A percentile compares a stretch with the other conserved stretches of the same genome.
phyloP scores from a whole-genome alignment of 2,888 invertebrate species.

The Carcina quercana region DNA sequence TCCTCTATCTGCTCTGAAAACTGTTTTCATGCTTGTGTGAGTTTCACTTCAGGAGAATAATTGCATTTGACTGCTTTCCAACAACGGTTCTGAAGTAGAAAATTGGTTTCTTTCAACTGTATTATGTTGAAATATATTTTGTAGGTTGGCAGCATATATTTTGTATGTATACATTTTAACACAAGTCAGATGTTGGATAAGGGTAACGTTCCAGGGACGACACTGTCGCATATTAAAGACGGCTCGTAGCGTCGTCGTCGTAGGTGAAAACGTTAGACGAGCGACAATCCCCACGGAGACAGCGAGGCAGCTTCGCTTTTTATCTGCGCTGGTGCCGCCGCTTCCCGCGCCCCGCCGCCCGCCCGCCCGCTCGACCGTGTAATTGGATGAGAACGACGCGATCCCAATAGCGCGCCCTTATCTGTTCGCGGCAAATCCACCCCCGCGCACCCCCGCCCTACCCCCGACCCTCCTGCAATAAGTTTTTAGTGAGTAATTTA shows the following conservation, averaged over 20 bases:
- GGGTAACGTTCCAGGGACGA: conserved; percentile 25
- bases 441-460: conserved; percentile 32
- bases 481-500: conserved; percentile 75
- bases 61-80: too few species aligned
- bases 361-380: conserved; percentile 74
- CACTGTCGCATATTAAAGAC: conserved; percentile 34
- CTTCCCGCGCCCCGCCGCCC: conserved; percentile 32
- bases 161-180: too few species aligned
- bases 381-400: conserved; percentile 74
- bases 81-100: too few species aligned
- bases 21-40: conserved; percentile 18
- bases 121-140: too few species aligned
- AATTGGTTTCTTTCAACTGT: too few species aligned
- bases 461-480: conserved; percentile 54
- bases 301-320: conserved; percentile 60
- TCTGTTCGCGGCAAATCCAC: conserved; percentile 71
- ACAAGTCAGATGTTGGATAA: neutral
- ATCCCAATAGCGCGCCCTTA: conserved; percentile 73
- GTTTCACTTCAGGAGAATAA: too few species aligned
- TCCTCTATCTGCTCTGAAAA: conserved; percentile 24
- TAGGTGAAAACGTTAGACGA: conserved; percentile 65
- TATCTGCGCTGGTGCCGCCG: conserved; percentile 65
- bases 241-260: conserved; percentile 29
- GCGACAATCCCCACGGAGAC: conserved; percentile 71
- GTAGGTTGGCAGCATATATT: too few species aligned